Base-by-base conservation (phyloP, 2,888 invertebrate genomes). In the Clunio marinus region DNA sequence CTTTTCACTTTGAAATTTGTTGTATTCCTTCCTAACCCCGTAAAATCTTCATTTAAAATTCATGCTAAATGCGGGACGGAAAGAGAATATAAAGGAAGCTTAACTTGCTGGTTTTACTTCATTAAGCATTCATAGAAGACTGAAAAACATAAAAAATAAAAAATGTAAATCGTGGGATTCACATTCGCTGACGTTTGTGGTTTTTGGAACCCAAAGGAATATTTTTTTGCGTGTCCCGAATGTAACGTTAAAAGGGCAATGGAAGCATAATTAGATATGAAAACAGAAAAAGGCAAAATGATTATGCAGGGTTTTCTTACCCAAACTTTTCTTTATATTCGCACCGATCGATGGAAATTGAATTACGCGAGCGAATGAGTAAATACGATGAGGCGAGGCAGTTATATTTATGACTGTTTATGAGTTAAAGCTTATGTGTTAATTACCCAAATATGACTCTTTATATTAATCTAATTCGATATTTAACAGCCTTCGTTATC, bases 231-330 rank as follows among this genome's bases (percentile, higher is more conserved):
- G 15, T n/a, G 41, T 15, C 15, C 41, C 32, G 5, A 32, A 32
- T 32, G 10, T 32, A 20, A 13, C 20, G 20, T 8, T n/a, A 3
- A 59, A 59, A 28, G 13, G 17, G 15, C 8, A 22, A 32, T 13
- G 60, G 20, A 60, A 37, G 24, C 35, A 60, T 60, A 60, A 60
- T 60, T 60, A 60, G 60, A 60, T 37, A 60, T 25, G 55, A n/a
- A n/a, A n/a, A n/a, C n/a, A n/a, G n/a, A n/a, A n/a, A n/a, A 41
- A 15, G n/a, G 10, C 41, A 41, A 41, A 41, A 35, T 60, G 37
- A 41, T 62, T 62, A 62, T 62, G 62, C 62, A 62, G 22, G 24
- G 8, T 51, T 46, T 46, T 46, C 10, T 15, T 13, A 15, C 32
- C 41, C 41, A 2, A n/a, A n/a, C n/a, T n/a, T n/a, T 41, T n/a